These are phyloP conservation scores for Adrianichthys oophorus DNA, from an alignment of 2,797 vertebrate genomes.

Conservation along the genomic window DNA sequence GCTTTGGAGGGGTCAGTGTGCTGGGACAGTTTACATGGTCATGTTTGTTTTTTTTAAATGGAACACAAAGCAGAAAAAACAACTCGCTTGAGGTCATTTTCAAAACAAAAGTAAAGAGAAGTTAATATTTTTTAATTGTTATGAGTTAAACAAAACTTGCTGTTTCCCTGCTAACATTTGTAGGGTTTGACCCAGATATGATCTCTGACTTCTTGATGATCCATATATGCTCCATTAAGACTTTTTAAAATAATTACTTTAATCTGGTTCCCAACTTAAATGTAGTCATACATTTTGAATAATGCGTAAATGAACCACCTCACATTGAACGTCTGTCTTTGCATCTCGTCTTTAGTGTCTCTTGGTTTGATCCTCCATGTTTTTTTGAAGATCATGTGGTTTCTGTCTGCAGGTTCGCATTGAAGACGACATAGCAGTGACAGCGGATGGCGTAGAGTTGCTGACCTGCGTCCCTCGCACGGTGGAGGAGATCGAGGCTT, in stretches of 20 bases:
- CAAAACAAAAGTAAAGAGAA: too few relatives aligned
- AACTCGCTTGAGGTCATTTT: background rate
- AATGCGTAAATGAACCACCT: background rate
- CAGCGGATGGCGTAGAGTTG: slow-evolving; percentile 84
- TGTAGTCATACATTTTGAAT: too few relatives aligned
- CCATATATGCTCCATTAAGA: too few relatives aligned
- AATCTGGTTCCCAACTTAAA: too few relatives aligned
- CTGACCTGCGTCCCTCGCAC: slow-evolving; percentile 95
- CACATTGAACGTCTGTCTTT: background rate
- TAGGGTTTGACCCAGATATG: too few relatives aligned
- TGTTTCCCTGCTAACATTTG: too few relatives aligned
- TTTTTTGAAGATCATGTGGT: background rate
- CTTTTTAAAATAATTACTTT: too few relatives aligned
- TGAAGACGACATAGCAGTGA: slow-evolving; percentile 91
- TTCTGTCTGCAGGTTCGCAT: slow-evolving; percentile 85
- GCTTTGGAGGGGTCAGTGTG: slow-evolving; percentile 90
- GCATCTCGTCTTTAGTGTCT: background rate
- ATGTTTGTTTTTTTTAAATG: background rate
- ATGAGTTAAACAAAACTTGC: too few relatives aligned
- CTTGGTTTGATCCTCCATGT: background rate
- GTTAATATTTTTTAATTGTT: too few relatives aligned
- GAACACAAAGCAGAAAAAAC: too few relatives aligned
- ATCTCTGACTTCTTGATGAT: too few relatives aligned
- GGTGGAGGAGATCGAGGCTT: slow-evolving; percentile 90
- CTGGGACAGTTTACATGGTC: background rate